Conservation (phyloP, 2,113 vertebrate genomes). For the Solenodon paradoxus region DNA sequence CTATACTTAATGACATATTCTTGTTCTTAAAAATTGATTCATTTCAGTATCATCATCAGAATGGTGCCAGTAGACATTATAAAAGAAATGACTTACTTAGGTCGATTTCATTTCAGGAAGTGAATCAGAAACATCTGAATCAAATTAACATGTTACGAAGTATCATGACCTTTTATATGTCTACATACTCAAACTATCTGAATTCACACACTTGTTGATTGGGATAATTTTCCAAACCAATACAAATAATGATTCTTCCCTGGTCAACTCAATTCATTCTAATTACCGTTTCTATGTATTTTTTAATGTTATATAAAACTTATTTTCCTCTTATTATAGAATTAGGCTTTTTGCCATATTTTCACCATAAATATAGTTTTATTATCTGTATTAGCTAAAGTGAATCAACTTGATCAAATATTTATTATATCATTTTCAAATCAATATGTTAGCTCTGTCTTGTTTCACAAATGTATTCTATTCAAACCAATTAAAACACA, state of each 20-base stretch:
- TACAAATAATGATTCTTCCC: neutral
- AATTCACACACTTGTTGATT: neutral
- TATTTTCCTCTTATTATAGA: neutral
- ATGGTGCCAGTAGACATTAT: neutral
- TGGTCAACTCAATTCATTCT: neutral
- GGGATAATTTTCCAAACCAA: neutral
- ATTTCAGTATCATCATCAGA: neutral
- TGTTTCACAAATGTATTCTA: neutral
- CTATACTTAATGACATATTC: neutral
- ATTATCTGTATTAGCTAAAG: neutral
- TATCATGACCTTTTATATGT: neutral
- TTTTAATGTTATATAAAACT: neutral
- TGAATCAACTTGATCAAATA: neutral
- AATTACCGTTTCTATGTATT: neutral
- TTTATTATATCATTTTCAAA: neutral
- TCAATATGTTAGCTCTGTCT: neutral
- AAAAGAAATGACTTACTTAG: neutral
- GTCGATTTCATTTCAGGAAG: neutral
- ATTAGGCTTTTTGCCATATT: neutral
- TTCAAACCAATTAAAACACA: neutral
- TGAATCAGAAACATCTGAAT: neutral
- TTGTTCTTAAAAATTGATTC: constrained; percentile 17
- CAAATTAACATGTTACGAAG: constrained; percentile 6
- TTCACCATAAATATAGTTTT: neutral
- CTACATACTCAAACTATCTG: neutral